Percentiles rank a stretch among this genome's conserved stretches.
Evolutionary conservation across 2,888 invertebrate species (phyloP).

Genomic region (Serripes groenlandicus): DNA sequence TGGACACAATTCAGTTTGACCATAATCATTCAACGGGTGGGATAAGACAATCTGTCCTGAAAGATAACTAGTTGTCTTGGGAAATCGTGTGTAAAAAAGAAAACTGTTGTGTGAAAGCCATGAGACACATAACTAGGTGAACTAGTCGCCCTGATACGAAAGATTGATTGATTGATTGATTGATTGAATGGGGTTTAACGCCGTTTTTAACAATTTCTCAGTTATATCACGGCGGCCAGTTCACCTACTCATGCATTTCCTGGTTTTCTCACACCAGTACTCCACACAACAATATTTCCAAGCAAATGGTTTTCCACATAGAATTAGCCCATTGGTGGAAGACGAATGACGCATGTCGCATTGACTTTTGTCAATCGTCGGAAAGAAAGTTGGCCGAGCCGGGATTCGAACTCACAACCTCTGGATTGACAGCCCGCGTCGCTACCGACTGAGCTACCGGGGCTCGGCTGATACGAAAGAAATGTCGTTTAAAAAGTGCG

Average conservation of each 20-base stretch:
- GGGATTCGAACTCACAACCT: too few species aligned
- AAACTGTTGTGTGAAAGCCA: too few species aligned
- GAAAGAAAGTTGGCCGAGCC: background rate
- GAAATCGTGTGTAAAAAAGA: too few species aligned
- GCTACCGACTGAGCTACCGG: background rate
- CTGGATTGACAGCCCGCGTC: background rate
- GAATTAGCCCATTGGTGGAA: background rate
- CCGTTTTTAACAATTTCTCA: background rate
- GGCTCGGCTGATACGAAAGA: too few species aligned
- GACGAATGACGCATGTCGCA: background rate
- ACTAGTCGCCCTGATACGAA: too few species aligned
- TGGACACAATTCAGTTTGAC: too few species aligned
- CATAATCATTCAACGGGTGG: too few species aligned
- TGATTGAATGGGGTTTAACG: background rate
- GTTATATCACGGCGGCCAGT: too few species aligned
- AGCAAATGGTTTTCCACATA: background rate
- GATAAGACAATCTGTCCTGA: too few species aligned
- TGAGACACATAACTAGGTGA: too few species aligned
- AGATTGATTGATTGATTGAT: background rate
- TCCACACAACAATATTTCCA: background rate
- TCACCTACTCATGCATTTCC: background rate
- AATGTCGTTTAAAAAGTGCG: too few species aligned
- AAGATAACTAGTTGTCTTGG: too few species aligned
- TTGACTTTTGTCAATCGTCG: background rate
- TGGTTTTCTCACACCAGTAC: background rate